Evolutionary conservation across 2,888 invertebrate genomes (phyloP), one percentile per base, ranked within the genome.

Genomic region (Lumbricus terrestris): DNA sequence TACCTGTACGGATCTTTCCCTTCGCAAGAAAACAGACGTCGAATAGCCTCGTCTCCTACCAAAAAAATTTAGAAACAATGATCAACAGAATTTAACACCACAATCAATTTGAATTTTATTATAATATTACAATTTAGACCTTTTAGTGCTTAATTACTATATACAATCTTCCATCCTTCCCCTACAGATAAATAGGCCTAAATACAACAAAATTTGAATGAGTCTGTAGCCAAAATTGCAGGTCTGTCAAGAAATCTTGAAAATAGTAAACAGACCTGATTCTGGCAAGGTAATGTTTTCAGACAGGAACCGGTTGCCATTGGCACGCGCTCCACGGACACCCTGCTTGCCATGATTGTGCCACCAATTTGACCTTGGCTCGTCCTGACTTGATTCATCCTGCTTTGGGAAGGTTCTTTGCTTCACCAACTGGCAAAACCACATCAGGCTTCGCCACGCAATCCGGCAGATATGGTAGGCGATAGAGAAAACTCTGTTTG

Each of bases 1-100:
- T 93, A 97, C 97, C 97, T 97, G 95, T 91, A 94, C 11, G 98
- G 98, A 95, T 99, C 98, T 95, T 98, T 98, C 92, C 98, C 98
- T 96, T 98, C 98, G 95, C 98, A 98, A 90, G 98, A 97, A 33
- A 98, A 95, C 92, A 98, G 96, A 93, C 98, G 96, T 95, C 97
- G 98, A 97, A 98, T 98, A 85, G 98, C 98, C 95, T 98, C 98
- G 93, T 98, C 98, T 16, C 98, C 95, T 94, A 91, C 3, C 92
- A 90, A 33, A 29, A 88, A 34, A 8, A 33, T 34, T n/a, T 4
- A 69, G 16, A 5, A 20, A 69, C 23, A 1, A 47, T 47, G 20
- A 47, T 20, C 23, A 6, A 92, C 90, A 33, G 38, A 88, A 88
- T 38, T 38, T 33, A 54, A 54, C 23, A n/a, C 8, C 69, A 69